Evolutionary conservation across 2,113 vertebrate species (phyloP).

Genomic region (Pogonocichla stellata): DNA sequence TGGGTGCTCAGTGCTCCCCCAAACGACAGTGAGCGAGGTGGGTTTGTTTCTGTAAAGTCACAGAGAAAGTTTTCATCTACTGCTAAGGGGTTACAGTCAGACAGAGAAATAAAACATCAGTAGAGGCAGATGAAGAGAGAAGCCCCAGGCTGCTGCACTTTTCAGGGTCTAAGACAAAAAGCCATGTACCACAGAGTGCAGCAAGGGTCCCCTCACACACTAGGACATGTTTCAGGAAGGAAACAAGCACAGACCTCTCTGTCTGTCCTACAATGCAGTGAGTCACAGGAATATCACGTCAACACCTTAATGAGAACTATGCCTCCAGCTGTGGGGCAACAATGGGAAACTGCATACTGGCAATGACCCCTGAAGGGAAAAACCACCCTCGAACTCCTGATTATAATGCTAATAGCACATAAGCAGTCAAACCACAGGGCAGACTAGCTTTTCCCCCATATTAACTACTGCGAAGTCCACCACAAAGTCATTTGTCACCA

Average conservation of each 20-base stretch:
- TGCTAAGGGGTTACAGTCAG: neutral
- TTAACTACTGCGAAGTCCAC: conserved; percentile 27
- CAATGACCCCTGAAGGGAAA: conserved; percentile 11
- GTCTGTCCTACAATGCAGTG: neutral
- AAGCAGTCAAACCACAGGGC: neutral
- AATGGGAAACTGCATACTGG: neutral
- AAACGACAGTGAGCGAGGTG: neutral
- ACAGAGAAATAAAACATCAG: neutral
- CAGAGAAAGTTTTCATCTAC: neutral
- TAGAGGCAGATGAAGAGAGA: neutral
- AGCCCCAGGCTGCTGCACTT: neutral
- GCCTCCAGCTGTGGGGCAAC: neutral
- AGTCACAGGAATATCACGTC: conserved; percentile 14
- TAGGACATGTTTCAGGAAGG: neutral
- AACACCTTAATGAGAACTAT: conserved; percentile 16
- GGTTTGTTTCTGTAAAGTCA: neutral
- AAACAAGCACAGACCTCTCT: neutral
- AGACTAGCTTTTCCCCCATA: neutral
- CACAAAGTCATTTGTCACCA: conserved; percentile 46
- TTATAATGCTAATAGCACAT: conserved; percentile 23
- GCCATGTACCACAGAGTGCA: neutral
- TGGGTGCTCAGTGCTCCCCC: neutral
- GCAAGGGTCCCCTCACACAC: neutral
- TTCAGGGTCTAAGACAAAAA: neutral
- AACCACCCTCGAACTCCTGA: neutral